Base-by-base conservation (phyloP, 1,140 invertebrate genomes). In the Nasonia giraulti region DNA sequence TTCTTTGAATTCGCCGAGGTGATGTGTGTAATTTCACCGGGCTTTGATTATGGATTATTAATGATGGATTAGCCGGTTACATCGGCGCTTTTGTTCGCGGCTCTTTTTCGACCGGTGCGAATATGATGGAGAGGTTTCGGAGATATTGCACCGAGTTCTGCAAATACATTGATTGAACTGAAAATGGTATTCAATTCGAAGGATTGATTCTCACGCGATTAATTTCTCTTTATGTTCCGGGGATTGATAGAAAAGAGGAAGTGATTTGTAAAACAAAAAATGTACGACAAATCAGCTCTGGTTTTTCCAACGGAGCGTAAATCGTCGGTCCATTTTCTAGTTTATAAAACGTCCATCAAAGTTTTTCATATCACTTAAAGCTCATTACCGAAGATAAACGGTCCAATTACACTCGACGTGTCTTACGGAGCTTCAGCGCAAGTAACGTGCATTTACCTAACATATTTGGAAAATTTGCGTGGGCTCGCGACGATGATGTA, bases 401-500 rank as follows among this genome's bases (percentile, higher is more conserved):
- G 8, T 44, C 20, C 62, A 31, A 68, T 69, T 80, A 80, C 23
- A 5, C 40, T 40, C 68, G 40, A 62, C 20, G 68, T 44, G 10
- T 80, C 68, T 40, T 20, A 68, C 50, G 78, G 27, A 4, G n/a
- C 40, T 44, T 78, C 50, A 78, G 62, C 27, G 62, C 33, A 62
- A 76, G 8, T 31, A 14, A 10, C 27, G 20, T 78, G n/a, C 33
- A 17, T 62, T 44, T 44, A 55, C 40, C 50, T 17, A n/a, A 37
- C n/a, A 79, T 62, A 66, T 33, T 79, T 66, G 33, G 17, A 40
- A 69, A 80, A 80, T 69, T 33, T 33, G 23, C 6, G 62, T 68
- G 17, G 23, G 11, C 4, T 37, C 62, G n/a, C 66, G 12, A 69
- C 20, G 23, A 44, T 80, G 20, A 73, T 40, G 40, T 31, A 71